Conservation (phyloP, 2,113 vertebrate genomes). For the Noctilio leporinus region DNA sequence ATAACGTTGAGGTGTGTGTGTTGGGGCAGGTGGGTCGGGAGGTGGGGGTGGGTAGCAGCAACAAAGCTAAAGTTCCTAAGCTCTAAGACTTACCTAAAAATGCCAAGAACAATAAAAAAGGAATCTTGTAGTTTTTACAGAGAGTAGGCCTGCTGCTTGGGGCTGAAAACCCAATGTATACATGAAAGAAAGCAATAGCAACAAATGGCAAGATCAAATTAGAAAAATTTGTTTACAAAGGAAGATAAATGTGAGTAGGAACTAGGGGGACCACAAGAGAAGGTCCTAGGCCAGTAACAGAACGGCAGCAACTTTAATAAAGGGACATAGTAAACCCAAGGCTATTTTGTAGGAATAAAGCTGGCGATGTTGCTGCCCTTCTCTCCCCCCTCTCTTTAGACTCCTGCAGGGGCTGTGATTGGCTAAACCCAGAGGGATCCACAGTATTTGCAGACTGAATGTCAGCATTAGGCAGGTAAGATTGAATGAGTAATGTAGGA, state of each 20-base stretch:
- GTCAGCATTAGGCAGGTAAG: too few relatives aligned
- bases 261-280: not conserved
- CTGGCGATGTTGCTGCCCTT: not conserved
- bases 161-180: not conserved
- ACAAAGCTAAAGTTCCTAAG: not conserved
- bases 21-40: not conserved
- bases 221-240: not conserved
- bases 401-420: not conserved
- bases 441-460: too few relatives aligned
- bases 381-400: not conserved
- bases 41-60: too few relatives aligned
- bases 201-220: slow-evolving; percentile 2
- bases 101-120: not conserved
- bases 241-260: not conserved
- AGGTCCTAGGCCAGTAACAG: not conserved
- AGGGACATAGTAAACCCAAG: not conserved
- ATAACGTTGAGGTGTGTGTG: not conserved
- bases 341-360: not conserved
- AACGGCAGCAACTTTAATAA: not conserved
- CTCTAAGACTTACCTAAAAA: not conserved
- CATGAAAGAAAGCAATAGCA: not conserved
- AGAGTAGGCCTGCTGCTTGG: not conserved
- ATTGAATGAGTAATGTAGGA: not conserved
- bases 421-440: not conserved
- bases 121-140: not conserved